phyloP scores from a whole-genome alignment of 2,888 invertebrate species.

The Lymantria monacha region DNA sequence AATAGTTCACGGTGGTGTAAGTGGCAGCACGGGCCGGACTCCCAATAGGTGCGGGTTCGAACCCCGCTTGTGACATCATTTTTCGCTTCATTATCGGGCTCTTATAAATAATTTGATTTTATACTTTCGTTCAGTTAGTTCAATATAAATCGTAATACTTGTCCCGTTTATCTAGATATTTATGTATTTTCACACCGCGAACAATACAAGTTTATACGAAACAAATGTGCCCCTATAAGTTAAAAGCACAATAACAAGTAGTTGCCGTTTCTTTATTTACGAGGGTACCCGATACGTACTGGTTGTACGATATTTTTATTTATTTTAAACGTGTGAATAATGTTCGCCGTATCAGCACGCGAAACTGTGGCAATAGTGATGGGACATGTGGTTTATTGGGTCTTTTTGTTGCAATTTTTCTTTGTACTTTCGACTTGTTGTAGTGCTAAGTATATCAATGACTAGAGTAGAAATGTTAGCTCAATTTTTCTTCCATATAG shows the following conservation, averaged over 20 bases:
- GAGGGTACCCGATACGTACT: slow-evolving; percentile 29
- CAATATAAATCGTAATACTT: background rate
- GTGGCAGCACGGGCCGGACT: too few relatives aligned
- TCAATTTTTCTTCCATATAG: too few relatives aligned
- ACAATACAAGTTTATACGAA: slow-evolving; percentile 23
- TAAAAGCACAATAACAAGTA: slow-evolving; percentile 37
- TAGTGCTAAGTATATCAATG: too few relatives aligned
- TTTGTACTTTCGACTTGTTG: background rate
- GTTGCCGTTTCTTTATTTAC: slow-evolving; percentile 32
- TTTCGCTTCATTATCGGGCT: too few relatives aligned
- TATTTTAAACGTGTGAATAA: slow-evolving; percentile 39
- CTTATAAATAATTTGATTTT: too few relatives aligned
- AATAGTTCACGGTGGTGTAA: too few relatives aligned
- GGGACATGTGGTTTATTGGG: slow-evolving; percentile 4
- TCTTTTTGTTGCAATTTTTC: background rate
- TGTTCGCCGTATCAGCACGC: slow-evolving; percentile 35
- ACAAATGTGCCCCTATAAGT: slow-evolving; percentile 35
- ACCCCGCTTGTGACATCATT: too few relatives aligned
- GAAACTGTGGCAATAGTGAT: slow-evolving; percentile 18
- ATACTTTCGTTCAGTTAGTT: too few relatives aligned
- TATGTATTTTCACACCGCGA: slow-evolving; percentile 21
- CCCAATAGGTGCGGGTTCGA: too few relatives aligned
- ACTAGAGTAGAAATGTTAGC: too few relatives aligned
- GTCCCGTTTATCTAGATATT: background rate
- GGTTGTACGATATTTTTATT: slow-evolving; percentile 34